Base-by-base conservation (phyloP, 2,797 vertebrate species). In the Heterohyrax brucei region DNA sequence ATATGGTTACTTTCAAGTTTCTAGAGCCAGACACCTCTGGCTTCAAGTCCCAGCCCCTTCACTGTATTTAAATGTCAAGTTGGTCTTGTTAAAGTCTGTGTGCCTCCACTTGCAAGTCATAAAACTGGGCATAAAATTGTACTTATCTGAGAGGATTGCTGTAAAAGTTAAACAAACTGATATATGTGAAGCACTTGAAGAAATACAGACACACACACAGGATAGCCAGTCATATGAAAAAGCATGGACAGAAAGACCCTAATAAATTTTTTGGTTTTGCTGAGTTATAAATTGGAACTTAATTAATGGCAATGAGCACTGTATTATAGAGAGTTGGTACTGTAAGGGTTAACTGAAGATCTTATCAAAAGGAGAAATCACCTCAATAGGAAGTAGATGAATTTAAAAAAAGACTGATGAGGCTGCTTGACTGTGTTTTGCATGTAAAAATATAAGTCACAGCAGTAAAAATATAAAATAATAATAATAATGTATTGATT, bases 341-440 rank as follows among this genome's bases (percentile, higher is more conserved):
- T 59, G 4, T 30, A 73, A 91, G 66, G 56, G 28, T 72, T 87
- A 94, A 95, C 68, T 91, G 39, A 85, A 88, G 26, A 61, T 86
- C 33, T 79, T 86, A 61, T 19, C 72, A 87, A 84, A 87, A 26
- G 9, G n/a, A 93, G 14, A 95, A 64, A 85, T 12, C 68, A 93
- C 13, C 6, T 73, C 22, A 90, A 68, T 30, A 80, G 12, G 39
- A 94, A 70, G 2, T 7, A 48, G 19, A 4, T 82, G 50, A 78
- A 62, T 86, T n/a, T n/a, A 24, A 10, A 7, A 77, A 62, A 4
- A 76, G 39, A 30, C 39, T 56, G 4, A 44, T 87, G 7, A 62
- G 50, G 33, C 18, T 53, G n/a, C 64, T 44, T 22, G 12, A 61
- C 1, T 93, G 22, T 39, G 56, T 76, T 89, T 46, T 96, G 59